Base-by-base conservation (phyloP, 2,888 invertebrate species). In the Agrilus mali region DNA sequence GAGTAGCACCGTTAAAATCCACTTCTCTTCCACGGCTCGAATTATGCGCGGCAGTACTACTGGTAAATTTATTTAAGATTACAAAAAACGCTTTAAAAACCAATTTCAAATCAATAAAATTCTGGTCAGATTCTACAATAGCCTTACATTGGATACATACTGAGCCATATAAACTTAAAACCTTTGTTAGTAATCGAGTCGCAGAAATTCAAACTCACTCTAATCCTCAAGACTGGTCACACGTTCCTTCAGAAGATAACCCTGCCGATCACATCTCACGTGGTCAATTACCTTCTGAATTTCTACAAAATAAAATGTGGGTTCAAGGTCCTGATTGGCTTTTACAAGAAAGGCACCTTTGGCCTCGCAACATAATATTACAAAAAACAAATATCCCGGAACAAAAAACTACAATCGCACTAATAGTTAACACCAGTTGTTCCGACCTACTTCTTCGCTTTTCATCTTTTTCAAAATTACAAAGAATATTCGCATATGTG, bases 21-120 rank as follows among this genome's bases (percentile, higher is more conserved):
- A 8, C 52, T 14, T 49, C 52, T 10, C 22, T 56, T 5, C 54
- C 55, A 16, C 44, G 53, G 35, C 40, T 58, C n/a, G 52, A 55
- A 46, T n/a, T n/a, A n/a, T n/a, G n/a, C n/a, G n/a, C n/a, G n/a
- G n/a, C n/a, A n/a, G n/a, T n/a, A n/a, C n/a, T 36, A 53, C 8
- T 50, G 44, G 7, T 50, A 44, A 6, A 53, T 53, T 7, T 17
- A 46, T 15, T 39, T 55, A 16, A 36, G 51, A 20, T 46, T 49
- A 17, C 17, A 39, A 41, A 36, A 42, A 53, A 38, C 33, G 47
- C 6, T 41, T 47, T 15, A 37, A 31, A 20, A 34, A 45, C 48
- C 36, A 20, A 40, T 6, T 40, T 49, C 13, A 36, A 36, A 14
- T 4, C 42, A 16, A 34, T 36, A 3, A 38, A 35, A 38, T 46